A percentile compares a stretch with the other conserved stretches of the same genome.
Conservation (phyloP, 2,113 vertebrate species). For the Petrocephalus zakoni region DNA sequence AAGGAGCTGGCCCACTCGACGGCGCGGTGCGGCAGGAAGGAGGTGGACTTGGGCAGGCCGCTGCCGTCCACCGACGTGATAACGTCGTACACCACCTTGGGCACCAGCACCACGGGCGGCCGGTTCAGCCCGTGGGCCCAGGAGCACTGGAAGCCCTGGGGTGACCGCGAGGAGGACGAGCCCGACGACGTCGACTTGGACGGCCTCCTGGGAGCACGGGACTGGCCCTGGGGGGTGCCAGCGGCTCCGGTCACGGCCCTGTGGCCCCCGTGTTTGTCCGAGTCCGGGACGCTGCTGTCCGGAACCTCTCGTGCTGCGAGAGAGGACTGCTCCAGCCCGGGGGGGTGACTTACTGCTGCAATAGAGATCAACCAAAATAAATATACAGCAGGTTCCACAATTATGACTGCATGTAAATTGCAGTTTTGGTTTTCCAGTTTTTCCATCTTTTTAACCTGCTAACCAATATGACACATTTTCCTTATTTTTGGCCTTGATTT, state of each 20-base stretch:
- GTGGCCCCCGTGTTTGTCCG: conserved; percentile 18
- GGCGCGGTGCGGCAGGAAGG: conserved; percentile 83
- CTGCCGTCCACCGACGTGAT: conserved; percentile 78
- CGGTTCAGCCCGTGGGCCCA: conserved; percentile 73
- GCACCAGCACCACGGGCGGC: conserved; percentile 84
- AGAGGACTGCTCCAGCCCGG: conserved; percentile 9
- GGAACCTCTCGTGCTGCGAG: conserved; percentile 29
- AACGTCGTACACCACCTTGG: conserved; percentile 80
- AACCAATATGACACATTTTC: background rate
- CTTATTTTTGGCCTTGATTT: background rate
- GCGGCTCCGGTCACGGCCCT: background rate
- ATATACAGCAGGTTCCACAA: background rate
- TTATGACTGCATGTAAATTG: background rate
- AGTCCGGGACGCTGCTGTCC: conserved; percentile 40
- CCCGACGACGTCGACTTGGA: conserved; percentile 66
- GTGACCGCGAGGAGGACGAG: conserved; percentile 56
- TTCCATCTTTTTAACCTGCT: background rate
- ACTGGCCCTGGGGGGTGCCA: background rate
- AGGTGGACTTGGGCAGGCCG: conserved; percentile 84
- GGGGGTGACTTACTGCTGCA: conserved; percentile 31
- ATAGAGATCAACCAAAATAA: conserved; percentile 6
- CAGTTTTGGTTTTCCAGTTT: background rate
- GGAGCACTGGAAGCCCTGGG: conserved; percentile 67
- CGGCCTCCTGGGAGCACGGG: conserved; percentile 30
- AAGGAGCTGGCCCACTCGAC: conserved; percentile 92